phyloP scores from a whole-genome alignment of 1,140 invertebrate species.

The Lasioglossum baleicum region DNA sequence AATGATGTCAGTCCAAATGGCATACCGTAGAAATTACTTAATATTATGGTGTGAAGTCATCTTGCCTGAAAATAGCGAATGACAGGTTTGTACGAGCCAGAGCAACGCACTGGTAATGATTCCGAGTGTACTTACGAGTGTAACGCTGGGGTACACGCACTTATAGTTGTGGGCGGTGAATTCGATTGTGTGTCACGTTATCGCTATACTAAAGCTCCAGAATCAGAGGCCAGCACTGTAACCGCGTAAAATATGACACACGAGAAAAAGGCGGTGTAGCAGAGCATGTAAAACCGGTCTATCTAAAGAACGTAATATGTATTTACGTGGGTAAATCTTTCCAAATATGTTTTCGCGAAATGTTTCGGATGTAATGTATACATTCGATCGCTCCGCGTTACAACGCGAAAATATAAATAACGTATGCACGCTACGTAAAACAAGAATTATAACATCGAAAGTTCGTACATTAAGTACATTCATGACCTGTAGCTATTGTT shows the following conservation, averaged over 20 bases:
- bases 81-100: constrained; percentile 31
- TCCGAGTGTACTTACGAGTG: neutral
- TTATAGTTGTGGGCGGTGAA: constrained; percentile 29
- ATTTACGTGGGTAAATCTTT: neutral
- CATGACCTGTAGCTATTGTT: neutral
- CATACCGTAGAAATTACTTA: constrained; percentile 41
- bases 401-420: neutral
- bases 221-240: neutral
- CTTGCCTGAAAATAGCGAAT: constrained; percentile 55
- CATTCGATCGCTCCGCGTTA: no score
- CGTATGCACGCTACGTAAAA: no score
- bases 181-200: constrained; percentile 29
- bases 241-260: neutral
- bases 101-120: neutral
- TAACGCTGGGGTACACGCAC: neutral
- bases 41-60: constrained; percentile 53
- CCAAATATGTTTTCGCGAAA: neutral
- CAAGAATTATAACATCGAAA: neutral
- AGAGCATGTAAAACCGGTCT: neutral
- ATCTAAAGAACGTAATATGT: neutral
- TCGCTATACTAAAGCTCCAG: neutral
- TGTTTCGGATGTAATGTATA: neutral
- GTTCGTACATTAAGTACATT: neutral
- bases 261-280: neutral
- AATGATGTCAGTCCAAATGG: constrained; percentile 41